phyloP scores from a whole-genome alignment of 2,113 vertebrate species.

The Lathamus discolor region DNA sequence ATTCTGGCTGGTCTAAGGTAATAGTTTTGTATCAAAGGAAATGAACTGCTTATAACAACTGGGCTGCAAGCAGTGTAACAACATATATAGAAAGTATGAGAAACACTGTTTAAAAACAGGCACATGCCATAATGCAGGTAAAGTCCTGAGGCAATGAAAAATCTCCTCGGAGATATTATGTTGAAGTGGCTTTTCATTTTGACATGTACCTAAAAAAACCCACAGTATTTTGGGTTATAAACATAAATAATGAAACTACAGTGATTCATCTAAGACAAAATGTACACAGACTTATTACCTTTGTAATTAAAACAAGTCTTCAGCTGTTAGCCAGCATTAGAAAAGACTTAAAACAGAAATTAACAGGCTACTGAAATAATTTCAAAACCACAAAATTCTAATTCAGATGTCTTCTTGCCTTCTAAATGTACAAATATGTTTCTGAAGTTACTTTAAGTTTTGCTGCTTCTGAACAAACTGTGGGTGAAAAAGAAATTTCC shows the following conservation, averaged over 20 bases:
- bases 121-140: neutral
- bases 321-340: neutral
- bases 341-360: neutral
- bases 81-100: accelerated
- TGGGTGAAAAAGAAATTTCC: neutral
- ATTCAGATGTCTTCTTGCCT: neutral
- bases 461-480: neutral
- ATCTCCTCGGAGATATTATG: neutral
- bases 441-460: neutral
- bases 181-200: neutral
- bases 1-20: neutral
- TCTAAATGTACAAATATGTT: neutral
- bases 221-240: neutral
- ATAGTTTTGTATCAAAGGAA: neutral
- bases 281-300: neutral
- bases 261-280: neutral
- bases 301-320: neutral
- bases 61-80: neutral
- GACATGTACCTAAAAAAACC: neutral
- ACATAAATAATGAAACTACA: neutral
- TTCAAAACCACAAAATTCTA: neutral
- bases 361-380: neutral
- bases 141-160: neutral
- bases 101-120: neutral
- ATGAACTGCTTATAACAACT: neutral